Conservation (phyloP, 2,113 vertebrate genomes). For the Craseonycteris thonglongyai region DNA sequence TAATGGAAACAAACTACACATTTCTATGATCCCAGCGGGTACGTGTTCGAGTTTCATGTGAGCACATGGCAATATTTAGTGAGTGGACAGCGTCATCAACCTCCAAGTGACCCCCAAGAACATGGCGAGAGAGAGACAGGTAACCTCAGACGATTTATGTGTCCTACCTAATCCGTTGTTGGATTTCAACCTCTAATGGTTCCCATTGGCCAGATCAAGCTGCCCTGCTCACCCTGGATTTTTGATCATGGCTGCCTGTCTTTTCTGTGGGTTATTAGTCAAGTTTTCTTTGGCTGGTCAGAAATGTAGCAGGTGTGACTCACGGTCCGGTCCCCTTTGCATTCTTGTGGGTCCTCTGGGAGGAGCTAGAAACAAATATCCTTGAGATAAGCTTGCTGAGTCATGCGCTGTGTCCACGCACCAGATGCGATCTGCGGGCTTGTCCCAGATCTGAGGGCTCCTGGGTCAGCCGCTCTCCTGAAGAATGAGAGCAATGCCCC, state of each 20-base stretch:
- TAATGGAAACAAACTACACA: conserved; percentile 12
- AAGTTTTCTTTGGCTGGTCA: background rate
- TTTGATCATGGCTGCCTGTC: background rate
- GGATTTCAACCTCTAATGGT: background rate
- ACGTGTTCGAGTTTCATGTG: background rate
- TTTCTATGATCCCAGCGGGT: background rate
- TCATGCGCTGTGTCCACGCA: rapidly evolving
- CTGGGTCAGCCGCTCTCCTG: background rate
- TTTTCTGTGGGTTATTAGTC: background rate
- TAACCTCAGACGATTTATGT: background rate
- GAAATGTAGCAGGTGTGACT: background rate
- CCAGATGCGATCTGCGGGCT: background rate
- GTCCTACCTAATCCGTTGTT: background rate
- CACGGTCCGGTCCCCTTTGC: background rate
- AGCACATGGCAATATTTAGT: background rate
- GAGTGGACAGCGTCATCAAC: background rate
- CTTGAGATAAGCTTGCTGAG: background rate
- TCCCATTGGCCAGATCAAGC: background rate
- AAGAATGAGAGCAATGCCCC: background rate
- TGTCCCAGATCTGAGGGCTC: background rate
- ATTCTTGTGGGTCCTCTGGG: background rate
- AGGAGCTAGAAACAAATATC: background rate
- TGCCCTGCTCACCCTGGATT: background rate
- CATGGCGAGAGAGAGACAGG: background rate
- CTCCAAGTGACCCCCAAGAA: background rate